Evolutionary conservation across 2,888 invertebrate genomes (phyloP).

Genomic region (Plebejus anna): DNA sequence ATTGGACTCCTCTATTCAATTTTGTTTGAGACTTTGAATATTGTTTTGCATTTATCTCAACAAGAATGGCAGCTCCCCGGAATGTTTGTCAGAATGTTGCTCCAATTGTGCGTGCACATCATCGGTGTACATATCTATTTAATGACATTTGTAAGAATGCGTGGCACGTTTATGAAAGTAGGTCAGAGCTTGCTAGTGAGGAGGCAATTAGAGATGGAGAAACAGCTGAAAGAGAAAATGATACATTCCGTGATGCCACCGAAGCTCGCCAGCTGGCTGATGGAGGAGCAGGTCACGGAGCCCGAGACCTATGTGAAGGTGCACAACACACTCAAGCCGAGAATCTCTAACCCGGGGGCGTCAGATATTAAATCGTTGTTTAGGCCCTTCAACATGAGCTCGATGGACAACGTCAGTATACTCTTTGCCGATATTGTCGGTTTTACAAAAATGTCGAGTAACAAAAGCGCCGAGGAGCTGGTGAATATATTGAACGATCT

Average conservation of each 20-base stretch:
- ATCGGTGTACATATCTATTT: conserved; percentile 96
- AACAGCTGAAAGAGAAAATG: conserved; percentile 97
- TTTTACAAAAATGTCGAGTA: conserved; percentile 98
- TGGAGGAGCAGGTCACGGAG: conserved; percentile 86
- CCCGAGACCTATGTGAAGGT: conserved; percentile 77
- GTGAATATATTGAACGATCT: conserved; percentile 97
- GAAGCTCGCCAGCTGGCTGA: conserved; percentile 91
- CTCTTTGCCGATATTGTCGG: conserved; percentile 98
- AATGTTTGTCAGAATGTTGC: conserved; percentile 85
- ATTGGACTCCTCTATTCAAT: conserved; percentile 91
- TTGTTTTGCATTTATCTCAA: conserved; percentile 68
- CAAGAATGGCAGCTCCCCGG: conserved; percentile 79
- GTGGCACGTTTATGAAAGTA: conserved; percentile 97
- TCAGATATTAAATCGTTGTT: conserved; percentile 90
- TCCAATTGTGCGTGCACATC: conserved; percentile 93
- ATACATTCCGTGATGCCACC: conserved; percentile 98
- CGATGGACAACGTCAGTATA: conserved; percentile 97
- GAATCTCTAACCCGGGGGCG: conserved; percentile 77
- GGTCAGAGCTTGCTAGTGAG: conserved; percentile 95
- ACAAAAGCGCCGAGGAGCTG: conserved; percentile 96
- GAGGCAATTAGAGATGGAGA: conserved; percentile 94
- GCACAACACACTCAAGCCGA: conserved; percentile 60
- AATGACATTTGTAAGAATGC: conserved; percentile 95
- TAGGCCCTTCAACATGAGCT: conserved; percentile 97
- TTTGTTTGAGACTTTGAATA: conserved; percentile 88